Evolutionary conservation across 2,888 invertebrate species (phyloP).

Genomic region (Panzeria rudis): DNA sequence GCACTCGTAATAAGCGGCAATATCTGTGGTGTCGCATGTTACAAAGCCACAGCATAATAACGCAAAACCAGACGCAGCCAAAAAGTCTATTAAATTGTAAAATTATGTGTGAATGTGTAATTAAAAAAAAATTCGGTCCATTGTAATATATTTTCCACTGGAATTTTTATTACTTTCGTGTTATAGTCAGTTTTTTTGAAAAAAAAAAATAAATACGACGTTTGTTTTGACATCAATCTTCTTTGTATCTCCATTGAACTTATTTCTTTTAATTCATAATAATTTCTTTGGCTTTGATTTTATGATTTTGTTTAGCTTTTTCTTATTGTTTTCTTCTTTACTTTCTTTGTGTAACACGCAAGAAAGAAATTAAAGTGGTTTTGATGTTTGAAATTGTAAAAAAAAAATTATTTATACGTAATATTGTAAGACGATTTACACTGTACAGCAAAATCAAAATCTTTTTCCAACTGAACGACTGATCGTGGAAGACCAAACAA

Average conservation of each 20-base stretch:
- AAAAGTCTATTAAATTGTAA: conserved; percentile 38
- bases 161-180: conserved; percentile 28
- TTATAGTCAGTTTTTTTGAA: background rate
- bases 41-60: conserved; percentile 32
- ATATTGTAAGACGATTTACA: too few species aligned
- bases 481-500: too few species aligned
- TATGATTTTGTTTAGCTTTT: background rate
- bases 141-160: conserved; percentile 61
- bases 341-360: background rate
- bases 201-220: conserved; percentile 3
- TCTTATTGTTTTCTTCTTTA: background rate
- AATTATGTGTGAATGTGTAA: background rate
- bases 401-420: too few species aligned
- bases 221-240: conserved; percentile 46
- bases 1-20: conserved; percentile 54
- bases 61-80: background rate
- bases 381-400: background rate
- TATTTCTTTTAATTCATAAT: conserved; percentile 17
- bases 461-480: too few species aligned
- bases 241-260: conserved; percentile 47
- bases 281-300: conserved; percentile 48
- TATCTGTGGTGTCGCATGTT: conserved; percentile 20
- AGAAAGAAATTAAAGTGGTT: background rate
- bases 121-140: conserved; percentile 13
- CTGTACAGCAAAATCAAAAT: too few species aligned